phyloP scores from a whole-genome alignment of 1,140 invertebrate genomes.

The Tetramorium parvispinum region DNA sequence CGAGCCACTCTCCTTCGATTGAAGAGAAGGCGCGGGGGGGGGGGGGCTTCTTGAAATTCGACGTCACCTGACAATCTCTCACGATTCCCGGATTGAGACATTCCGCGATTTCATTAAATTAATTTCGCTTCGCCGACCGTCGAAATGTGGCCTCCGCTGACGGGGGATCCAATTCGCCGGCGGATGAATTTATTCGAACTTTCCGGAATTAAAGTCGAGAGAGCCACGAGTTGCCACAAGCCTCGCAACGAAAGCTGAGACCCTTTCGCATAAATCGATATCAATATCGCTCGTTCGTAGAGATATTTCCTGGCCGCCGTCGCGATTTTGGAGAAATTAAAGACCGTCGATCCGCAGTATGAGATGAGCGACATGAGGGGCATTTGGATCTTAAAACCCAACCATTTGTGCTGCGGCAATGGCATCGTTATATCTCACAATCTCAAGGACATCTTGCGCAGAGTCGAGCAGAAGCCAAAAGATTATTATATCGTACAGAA shows the following conservation, averaged over 20 bases:
- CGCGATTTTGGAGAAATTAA: constrained; percentile 86
- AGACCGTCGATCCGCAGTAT: constrained; percentile 88
- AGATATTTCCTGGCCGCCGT: constrained; percentile 73
- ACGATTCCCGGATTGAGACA: constrained; percentile 21
- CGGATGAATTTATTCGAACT: constrained; percentile 58
- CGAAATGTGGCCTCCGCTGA: constrained; percentile 29
- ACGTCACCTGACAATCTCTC: constrained; percentile 2
- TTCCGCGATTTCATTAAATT: constrained; percentile 58
- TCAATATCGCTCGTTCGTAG: constrained; percentile 51
- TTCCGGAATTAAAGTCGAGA: constrained; percentile 57
- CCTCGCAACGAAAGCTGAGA: constrained; percentile 5
- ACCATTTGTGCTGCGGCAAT: constrained; percentile 93
- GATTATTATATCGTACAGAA: constrained; percentile 96
- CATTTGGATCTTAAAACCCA: constrained; percentile 97
- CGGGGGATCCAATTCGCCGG: constrained; percentile 36
- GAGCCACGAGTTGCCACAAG: background rate
- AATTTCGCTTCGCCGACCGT: constrained; percentile 40
- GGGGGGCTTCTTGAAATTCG: constrained; percentile 32
- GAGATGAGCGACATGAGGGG: constrained; percentile 92
- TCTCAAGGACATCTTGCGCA: constrained; percentile 89
- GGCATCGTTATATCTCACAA: constrained; percentile 91
- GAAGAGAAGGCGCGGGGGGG: background rate
- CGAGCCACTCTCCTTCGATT: background rate
- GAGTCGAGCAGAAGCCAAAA: constrained; percentile 86
- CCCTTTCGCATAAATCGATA: constrained; percentile 51